phyloP scores from a whole-genome alignment of 1,140 invertebrate genomes.

The Ceratosolen solmsi region DNA sequence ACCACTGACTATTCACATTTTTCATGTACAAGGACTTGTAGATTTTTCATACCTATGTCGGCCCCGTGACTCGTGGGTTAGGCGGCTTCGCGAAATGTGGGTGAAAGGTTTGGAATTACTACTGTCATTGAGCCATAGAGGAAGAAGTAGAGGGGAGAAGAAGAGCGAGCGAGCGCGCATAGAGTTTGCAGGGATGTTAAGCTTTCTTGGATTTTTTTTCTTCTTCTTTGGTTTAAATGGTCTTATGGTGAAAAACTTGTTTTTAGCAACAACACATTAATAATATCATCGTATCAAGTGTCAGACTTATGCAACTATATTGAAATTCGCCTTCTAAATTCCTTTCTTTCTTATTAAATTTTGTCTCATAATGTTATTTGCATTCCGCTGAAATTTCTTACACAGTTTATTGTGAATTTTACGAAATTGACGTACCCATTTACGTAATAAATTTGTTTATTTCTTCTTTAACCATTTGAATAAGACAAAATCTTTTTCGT shows the following conservation, averaged over 20 bases:
- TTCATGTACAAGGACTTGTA: background rate
- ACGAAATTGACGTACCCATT: too few species aligned
- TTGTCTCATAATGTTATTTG: too few species aligned
- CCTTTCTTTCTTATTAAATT: too few species aligned
- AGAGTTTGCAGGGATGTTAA: background rate
- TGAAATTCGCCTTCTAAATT: too few species aligned
- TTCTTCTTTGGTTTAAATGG: background rate
- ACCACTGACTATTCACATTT: background rate
- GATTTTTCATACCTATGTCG: background rate
- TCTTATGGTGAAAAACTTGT: background rate
- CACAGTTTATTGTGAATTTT: too few species aligned
- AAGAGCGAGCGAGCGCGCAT: background rate
- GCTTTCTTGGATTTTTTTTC: background rate
- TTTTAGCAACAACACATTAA: background rate
- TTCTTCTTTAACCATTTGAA: too few species aligned
- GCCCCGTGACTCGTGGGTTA: background rate
- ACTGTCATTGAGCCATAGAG: background rate
- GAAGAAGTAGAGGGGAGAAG: background rate
- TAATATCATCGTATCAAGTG: background rate
- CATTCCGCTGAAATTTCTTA: too few species aligned
- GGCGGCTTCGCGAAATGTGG: slow-evolving; percentile 7
- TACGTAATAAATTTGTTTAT: too few species aligned
- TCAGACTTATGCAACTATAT: background rate
- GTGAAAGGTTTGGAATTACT: slow-evolving; percentile 22
- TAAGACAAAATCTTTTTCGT: too few species aligned